phyloP scores from a whole-genome alignment of 2,888 invertebrate genomes.

The Thera obeliscata region DNA sequence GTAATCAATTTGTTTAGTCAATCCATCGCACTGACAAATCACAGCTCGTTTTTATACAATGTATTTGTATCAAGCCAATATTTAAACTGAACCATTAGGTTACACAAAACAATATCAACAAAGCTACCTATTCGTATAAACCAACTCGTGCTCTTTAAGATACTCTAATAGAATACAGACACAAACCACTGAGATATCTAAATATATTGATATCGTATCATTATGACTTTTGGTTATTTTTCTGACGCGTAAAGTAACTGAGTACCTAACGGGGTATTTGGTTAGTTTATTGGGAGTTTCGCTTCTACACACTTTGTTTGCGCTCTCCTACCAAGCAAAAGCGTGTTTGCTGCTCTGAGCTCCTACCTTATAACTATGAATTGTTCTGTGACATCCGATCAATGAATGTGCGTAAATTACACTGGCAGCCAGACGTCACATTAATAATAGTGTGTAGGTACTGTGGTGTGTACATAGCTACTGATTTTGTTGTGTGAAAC shows the following conservation, averaged over 20 bases:
- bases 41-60: constrained; percentile 64
- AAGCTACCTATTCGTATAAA: no score
- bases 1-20: constrained; percentile 15
- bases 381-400: constrained; percentile 13
- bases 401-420: constrained; percentile 28
- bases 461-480: constrained; percentile 20
- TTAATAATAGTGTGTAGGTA: background rate
- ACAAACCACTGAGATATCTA: no score
- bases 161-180: no score
- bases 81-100: constrained; percentile 35
- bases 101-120: no score
- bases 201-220: no score
- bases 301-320: background rate
- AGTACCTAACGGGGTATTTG: background rate
- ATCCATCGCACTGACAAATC: constrained; percentile 58
- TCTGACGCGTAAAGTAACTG: no score
- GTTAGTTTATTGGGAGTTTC: background rate
- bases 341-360: no score
- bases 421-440: constrained; percentile 22
- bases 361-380: background rate
- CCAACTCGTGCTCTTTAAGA: no score
- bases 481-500: constrained; percentile 21
- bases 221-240: no score
- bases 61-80: constrained; percentile 58
- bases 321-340: background rate